Base-by-base conservation (phyloP, 2,888 invertebrate genomes). In the Lobophora halterata region DNA sequence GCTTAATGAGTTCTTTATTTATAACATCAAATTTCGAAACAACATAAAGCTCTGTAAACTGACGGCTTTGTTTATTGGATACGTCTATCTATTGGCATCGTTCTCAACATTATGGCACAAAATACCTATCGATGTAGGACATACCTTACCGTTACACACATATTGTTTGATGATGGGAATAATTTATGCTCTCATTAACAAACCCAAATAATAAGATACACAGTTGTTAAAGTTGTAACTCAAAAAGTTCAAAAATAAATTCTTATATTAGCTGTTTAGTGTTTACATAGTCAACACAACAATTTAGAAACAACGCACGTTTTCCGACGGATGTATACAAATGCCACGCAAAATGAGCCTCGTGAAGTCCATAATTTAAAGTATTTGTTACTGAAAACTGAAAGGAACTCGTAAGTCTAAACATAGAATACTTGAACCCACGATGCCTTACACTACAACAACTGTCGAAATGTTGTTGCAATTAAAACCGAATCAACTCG, bases 321-420 rank as follows among this genome's bases (percentile, higher is more conserved):
- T 67, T 55, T 29, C 51, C 50, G 56, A 68, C 85, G 85, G 85
- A 85, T 86, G 85, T 85, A 60, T 83, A 82, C 71, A 59, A 76
- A 82, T 73, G 61, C 73, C 67, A 55, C 45, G 60, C 69, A 66
- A 59, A 72, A 77, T 68, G 65, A 65, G 63, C 64, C 60, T 58
- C 65, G 61, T 56, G 53, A 54, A 46, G 55, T 55, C 54, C 67
- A 74, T 78, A 80, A 81, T 73, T 81, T 77, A 78, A 61, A 56
- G 61, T 65, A 68, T 73, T 71, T 73, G 62, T 56, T 53, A 59
- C 65, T 69, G 71, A 68, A 77, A 77, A 71, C 63, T 64, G 70
- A 70, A 72, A 73, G 71, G 77, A 72, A 74, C 71, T 61, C 54
- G 60, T 55, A 67, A 26, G 21, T 32, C 23, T 31, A 39, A 26